These are phyloP conservation scores for Campopleginae sp. DNA, from an alignment of 2,888 invertebrate species.

Conservation along the genomic window DNA sequence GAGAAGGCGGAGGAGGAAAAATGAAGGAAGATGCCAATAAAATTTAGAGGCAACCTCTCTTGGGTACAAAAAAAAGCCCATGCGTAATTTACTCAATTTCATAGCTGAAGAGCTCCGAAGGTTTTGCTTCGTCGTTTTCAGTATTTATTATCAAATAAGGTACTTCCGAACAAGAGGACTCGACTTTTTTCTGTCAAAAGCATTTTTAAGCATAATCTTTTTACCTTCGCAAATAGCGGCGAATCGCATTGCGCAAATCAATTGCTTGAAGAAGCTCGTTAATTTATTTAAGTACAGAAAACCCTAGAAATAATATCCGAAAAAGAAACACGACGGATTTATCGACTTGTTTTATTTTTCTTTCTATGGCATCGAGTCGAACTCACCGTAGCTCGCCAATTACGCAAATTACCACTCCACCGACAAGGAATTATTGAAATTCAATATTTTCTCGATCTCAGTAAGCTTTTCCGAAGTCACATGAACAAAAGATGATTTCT, in stretches of 20 bases:
- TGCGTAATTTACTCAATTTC: constrained; percentile 55
- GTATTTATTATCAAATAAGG: constrained; percentile 52
- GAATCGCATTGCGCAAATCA: background rate
- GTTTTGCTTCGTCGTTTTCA: constrained; percentile 36
- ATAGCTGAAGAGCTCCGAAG: constrained; percentile 29
- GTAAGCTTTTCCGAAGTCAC: background rate
- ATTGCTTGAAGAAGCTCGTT: background rate
- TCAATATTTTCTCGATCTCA: background rate
- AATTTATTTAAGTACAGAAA: constrained; percentile 1
- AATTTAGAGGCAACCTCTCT: constrained; percentile 52
- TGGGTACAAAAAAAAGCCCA: constrained; percentile 37
- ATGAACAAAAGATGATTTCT: background rate
- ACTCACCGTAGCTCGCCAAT: background rate
- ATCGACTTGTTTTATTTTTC: background rate
- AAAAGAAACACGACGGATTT: background rate
- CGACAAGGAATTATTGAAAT: background rate
- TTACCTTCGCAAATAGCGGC: background rate
- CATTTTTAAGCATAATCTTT: background rate
- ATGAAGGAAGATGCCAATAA: constrained; percentile 50
- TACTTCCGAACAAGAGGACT: constrained; percentile 22
- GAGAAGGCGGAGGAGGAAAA: constrained; percentile 6
- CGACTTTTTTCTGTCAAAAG: constrained; percentile 11
- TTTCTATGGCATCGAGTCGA: background rate
- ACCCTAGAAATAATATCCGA: background rate
- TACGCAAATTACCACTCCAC: background rate